Percentiles rank a stretch among this genome's conserved stretches.
phyloP scores from a whole-genome alignment of 2,113 vertebrate genomes.

The Argyrosomus japonicus region DNA sequence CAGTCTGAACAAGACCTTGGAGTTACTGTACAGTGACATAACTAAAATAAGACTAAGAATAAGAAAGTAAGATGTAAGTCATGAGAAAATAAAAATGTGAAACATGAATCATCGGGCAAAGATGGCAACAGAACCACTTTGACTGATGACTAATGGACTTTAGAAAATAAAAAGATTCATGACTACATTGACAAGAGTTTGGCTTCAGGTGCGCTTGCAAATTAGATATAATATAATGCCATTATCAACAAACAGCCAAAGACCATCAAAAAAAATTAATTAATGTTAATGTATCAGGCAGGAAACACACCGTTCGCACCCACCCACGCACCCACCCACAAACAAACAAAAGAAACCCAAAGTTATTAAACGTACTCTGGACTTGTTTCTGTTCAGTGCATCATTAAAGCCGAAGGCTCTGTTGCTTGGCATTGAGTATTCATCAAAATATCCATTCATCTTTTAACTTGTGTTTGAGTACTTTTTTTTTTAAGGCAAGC shows the following conservation, averaged over 20 bases:
- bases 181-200: conserved; percentile 6
- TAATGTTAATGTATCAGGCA: background rate
- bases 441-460: conserved; percentile 53
- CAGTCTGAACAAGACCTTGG: too few species aligned
- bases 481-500: conserved; percentile 28
- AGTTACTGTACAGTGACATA: too few species aligned
- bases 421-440: conserved; percentile 25
- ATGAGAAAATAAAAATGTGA: background rate
- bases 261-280: background rate
- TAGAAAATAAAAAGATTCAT: conserved; percentile 18
- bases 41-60: too few species aligned
- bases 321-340: background rate
- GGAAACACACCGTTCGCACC: background rate
- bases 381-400: conserved; percentile 12
- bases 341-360: background rate
- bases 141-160: conserved; percentile 11
- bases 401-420: conserved; percentile 36
- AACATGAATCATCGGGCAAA: background rate
- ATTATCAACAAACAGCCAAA: conserved; percentile 20
- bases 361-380: background rate
- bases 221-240: conserved; percentile 7
- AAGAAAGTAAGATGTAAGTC: background rate
- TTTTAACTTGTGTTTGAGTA: conserved; percentile 32
- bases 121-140: conserved; percentile 13
- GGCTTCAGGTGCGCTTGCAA: conserved; percentile 37